These are phyloP conservation scores for Pangasius krempfi DNA, from an alignment of 2,797 vertebrate genomes.

Conservation along the genomic window DNA sequence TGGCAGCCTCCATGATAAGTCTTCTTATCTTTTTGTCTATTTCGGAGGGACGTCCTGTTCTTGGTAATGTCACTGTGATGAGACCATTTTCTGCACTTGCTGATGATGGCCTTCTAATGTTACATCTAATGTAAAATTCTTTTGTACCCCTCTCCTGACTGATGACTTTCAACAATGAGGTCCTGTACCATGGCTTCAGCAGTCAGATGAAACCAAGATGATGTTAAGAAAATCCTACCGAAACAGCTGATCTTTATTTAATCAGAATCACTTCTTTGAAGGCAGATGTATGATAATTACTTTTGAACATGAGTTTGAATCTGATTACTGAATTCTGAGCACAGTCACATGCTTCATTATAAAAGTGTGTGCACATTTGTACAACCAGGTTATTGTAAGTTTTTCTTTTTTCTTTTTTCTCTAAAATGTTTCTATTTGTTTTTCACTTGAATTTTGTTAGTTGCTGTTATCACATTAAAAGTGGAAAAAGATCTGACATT, in stretches of 20 bases:
- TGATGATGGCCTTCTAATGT: neutral
- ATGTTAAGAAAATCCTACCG: neutral
- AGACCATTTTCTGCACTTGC: neutral
- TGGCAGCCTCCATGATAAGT: neutral
- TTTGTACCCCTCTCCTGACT: neutral
- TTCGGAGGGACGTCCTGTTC: neutral
- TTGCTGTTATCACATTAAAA: neutral
- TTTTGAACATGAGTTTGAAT: neutral
- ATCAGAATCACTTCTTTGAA: neutral
- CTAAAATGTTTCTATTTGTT: too few relatives aligned
- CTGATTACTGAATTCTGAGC: neutral
- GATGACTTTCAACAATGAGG: neutral
- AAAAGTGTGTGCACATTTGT: neutral
- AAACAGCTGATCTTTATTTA: neutral
- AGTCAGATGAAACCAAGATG: neutral
- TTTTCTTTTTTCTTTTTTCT: neutral
- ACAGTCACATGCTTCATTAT: neutral
- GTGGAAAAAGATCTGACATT: neutral
- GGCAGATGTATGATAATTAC: neutral
- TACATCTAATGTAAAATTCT: slow-evolving; percentile 2
- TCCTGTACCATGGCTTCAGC: neutral
- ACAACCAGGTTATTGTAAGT: neutral
- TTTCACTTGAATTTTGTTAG: neutral
- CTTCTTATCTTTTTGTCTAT: neutral
- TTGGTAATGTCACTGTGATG: neutral